Percentiles rank a stretch among this genome's conserved stretches.
phyloP scores from a whole-genome alignment of 1,140 invertebrate species.

The Megathymus violae region DNA sequence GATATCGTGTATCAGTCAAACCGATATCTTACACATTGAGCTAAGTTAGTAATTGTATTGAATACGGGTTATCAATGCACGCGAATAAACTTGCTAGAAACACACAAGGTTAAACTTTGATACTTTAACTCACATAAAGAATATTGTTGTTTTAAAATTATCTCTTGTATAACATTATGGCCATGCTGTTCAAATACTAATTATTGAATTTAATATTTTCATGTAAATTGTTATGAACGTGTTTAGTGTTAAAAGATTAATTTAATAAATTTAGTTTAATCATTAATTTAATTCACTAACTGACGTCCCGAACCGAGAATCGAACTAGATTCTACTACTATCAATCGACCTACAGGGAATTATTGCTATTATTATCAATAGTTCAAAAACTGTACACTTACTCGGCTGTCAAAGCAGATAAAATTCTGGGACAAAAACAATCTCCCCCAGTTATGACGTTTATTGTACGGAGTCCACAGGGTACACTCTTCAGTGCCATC shows the following conservation, averaged over 20 bases:
- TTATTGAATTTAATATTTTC: no score
- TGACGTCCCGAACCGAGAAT: no score
- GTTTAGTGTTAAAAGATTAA: no score
- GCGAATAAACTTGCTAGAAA: constrained; percentile 6
- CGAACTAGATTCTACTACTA: no score
- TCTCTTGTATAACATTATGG: neutral
- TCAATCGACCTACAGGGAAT: no score
- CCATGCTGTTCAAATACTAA: neutral
- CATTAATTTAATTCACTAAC: no score
- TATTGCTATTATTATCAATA: no score
- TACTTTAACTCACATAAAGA: constrained; percentile 6
- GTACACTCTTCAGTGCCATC: constrained; percentile 96
- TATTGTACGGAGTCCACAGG: constrained; percentile 98
- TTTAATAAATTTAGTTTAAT: no score
- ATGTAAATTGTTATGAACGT: no score
- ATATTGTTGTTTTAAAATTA: neutral
- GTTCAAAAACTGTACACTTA: constrained; percentile 83
- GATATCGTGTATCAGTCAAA: neutral
- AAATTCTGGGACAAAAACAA: constrained; percentile 97
- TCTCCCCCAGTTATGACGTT: constrained; percentile 94
- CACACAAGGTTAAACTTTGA: constrained; percentile 6
- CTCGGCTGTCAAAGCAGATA: constrained; percentile 97
- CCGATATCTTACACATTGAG: constrained; percentile 9
- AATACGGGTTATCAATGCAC: constrained; percentile 2
- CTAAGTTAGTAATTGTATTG: neutral